Conservation (phyloP, 2,888 invertebrate genomes). For the Lasioglossum zephyrum region DNA sequence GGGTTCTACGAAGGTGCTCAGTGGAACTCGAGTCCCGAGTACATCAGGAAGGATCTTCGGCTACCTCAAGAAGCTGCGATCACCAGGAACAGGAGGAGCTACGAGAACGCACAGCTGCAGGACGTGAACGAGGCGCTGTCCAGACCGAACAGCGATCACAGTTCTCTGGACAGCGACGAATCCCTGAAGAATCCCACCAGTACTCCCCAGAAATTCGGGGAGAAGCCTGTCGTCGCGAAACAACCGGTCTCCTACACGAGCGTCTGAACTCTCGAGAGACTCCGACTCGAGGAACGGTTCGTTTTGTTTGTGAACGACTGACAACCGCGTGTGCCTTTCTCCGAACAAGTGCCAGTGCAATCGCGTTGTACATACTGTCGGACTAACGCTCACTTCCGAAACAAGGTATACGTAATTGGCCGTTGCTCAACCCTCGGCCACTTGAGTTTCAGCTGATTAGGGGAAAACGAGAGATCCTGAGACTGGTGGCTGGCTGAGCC, state of each 20-base stretch:
- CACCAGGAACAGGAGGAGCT: constrained; percentile 74
- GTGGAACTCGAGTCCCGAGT: constrained; percentile 72
- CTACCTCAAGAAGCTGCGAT: constrained; percentile 57
- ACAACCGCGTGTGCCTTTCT: constrained; percentile 26
- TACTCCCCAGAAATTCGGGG: constrained; percentile 18
- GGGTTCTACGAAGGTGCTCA: constrained; percentile 74
- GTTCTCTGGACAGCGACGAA: constrained; percentile 50
- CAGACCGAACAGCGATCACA: constrained; percentile 66
- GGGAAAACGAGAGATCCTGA: neutral
- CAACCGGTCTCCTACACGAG: constrained; percentile 74
- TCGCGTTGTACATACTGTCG: constrained; percentile 18
- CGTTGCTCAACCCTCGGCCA: constrained; percentile 20
- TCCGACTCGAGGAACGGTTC: neutral
- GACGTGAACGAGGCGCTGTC: constrained; percentile 73
- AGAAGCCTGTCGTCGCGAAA: constrained; percentile 46
- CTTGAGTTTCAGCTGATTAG: neutral
- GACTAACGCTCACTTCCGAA: constrained; percentile 21
- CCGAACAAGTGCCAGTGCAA: constrained; percentile 45
- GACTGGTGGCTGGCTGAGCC: neutral
- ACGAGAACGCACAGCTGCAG: constrained; percentile 77
- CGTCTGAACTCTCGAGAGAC: constrained; percentile 62
- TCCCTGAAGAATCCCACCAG: constrained; percentile 39
- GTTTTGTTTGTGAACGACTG: neutral
- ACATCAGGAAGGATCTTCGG: constrained; percentile 54
- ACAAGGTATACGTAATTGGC: constrained; percentile 18